Base-by-base conservation (phyloP, 2,888 invertebrate genomes). In the Cephalotes varians region DNA sequence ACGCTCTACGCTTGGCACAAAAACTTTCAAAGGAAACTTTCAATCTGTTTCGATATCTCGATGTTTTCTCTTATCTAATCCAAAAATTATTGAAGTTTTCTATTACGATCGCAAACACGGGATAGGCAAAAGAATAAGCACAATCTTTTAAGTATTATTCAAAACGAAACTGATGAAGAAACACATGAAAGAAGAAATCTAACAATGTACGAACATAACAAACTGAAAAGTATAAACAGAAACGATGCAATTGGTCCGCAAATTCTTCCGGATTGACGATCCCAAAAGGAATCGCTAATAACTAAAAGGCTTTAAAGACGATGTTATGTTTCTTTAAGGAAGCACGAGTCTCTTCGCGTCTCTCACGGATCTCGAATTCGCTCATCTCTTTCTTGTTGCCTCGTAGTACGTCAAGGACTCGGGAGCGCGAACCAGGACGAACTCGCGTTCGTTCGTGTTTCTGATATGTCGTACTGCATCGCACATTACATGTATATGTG, bases 281-380 rank as follows among this genome's bases (percentile, higher is more conserved):
- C 1, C 9, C 12, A 9, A 69, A 56, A 21, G 28, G 15, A 25
- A 49, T 31, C 40, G 15, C 21, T 28, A n/a, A 1, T n/a, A 31
- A 15, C 44, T 21, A 34, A 51, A 31, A 34, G 56, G 15, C 40
- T 31, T 31, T 9, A 56, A 77, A 18, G 6, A 40, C 9, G 40
- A 31, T 28, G 54, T 56, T 40, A 18, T 15, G 67, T 65, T 40
- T 31, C 62, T 73, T 85, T 76, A 81, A 86, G 87, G 87, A 88
- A 88, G 83, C 71, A 49, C 47, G 60, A 82, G n/a, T 15, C 21
- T 40, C 15, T 15, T 71, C 56, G 77, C 69, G 84, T 86, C 84
- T 90, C 90, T 87, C 88, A 88, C 90, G 90, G 87, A 88, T 90
- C 90, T 90, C 88, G 81, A 69, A 85, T 90, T 88, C 86, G 85